Evolutionary conservation across 2,888 invertebrate genomes (phyloP).

Genomic region (Smittia sp.): DNA sequence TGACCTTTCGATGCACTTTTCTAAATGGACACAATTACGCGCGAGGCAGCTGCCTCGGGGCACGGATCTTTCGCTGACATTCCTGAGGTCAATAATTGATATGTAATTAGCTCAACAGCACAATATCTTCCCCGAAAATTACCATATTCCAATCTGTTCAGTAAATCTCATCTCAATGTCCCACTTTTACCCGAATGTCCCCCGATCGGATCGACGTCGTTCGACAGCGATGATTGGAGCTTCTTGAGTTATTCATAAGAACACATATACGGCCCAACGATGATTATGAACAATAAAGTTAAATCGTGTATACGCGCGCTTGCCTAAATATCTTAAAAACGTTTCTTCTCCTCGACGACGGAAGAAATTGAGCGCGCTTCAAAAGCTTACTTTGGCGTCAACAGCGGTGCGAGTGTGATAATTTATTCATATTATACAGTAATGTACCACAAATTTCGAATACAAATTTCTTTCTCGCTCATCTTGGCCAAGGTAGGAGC

Average conservation of each 20-base stretch:
- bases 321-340: constrained; percentile 1
- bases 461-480: constrained; percentile 30
- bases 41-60: no score
- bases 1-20: not conserved
- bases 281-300: constrained; percentile 21
- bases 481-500: not conserved
- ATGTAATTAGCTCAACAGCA: constrained; percentile 26
- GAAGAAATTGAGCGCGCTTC: constrained; percentile 13
- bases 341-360: not conserved
- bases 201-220: not conserved
- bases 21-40: no score
- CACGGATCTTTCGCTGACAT: not conserved
- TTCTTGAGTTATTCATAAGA: constrained; percentile 2
- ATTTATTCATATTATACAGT: constrained; percentile 38
- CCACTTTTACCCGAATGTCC: constrained; percentile 16
- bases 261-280: constrained; percentile 5
- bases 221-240: not conserved
- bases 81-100: constrained; percentile 26
- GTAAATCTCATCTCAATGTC: constrained; percentile 35
- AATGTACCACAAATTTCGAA: constrained; percentile 39
- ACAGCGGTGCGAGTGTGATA: not conserved
- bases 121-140: constrained; percentile 32
- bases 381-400: constrained; percentile 5
- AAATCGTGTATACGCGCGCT: not conserved
- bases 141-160: not conserved